These are phyloP conservation scores for Agelaius phoeniceus DNA, from an alignment of 2,113 vertebrate genomes.

Conservation along the genomic window DNA sequence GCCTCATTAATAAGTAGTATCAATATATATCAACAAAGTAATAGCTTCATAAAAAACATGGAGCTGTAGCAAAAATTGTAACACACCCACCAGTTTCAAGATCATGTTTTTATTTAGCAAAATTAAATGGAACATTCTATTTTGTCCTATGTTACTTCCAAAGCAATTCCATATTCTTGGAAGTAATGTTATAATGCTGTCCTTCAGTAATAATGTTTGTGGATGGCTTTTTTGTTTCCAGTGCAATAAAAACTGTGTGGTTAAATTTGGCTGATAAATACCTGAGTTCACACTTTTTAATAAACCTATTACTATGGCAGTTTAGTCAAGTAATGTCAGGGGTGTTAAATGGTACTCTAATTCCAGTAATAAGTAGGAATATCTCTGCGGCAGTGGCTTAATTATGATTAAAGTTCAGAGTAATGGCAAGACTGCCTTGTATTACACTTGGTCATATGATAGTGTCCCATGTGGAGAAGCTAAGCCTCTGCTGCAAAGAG, in stretches of 20 bases:
- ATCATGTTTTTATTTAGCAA: neutral
- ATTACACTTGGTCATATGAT: conserved; percentile 14
- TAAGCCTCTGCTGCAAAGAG: conserved; percentile 29
- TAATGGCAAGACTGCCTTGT: neutral
- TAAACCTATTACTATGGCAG: neutral
- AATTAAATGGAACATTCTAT: neutral
- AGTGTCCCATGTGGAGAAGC: neutral
- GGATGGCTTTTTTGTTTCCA: neutral
- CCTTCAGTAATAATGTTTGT: neutral
- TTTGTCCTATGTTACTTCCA: neutral
- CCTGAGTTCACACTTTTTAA: neutral
- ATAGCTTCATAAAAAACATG: neutral
- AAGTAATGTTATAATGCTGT: neutral
- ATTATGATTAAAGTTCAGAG: conserved; percentile 51
- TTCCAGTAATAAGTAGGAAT: conserved; percentile 36
- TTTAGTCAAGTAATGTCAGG: conserved; percentile 28
- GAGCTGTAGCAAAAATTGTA: neutral
- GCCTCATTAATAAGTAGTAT: neutral
- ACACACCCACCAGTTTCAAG: neutral
- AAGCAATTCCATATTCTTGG: neutral
- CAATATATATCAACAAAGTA: neutral
- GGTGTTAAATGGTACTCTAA: conserved; percentile 43
- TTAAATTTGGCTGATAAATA: conserved; percentile 28
- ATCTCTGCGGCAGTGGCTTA: conserved; percentile 19
- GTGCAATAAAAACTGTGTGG: neutral